Base-by-base conservation (phyloP, 92 coral and sea anemone genomes). In the Pocillopora grandis region DNA sequence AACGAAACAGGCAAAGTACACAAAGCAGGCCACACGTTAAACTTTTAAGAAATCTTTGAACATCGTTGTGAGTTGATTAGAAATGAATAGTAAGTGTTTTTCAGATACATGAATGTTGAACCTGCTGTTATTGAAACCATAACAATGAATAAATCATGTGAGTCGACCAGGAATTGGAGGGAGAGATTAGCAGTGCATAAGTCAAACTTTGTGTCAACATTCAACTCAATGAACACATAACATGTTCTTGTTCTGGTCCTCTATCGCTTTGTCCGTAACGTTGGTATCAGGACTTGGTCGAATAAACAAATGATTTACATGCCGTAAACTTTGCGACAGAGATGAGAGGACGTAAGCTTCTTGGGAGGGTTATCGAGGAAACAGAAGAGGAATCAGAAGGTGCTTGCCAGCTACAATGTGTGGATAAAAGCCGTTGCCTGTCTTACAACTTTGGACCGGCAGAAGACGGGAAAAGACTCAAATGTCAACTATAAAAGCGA, bases 381-480 rank as follows among this genome's bases (percentile, higher is more conserved):
- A 20, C 16, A 3, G 37, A 36, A 12, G 85, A 69, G 3, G 42
- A 37, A 33, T 15, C 68, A 12, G 85, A 69, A 37, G 14, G 7
- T 15, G 11, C 36, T 2, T 80, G 85, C 42, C 85, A 33, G 15
- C 19, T 57, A 10, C 68, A 58, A 60, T 80, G 85, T 15, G 77
- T 70, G n/a, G 49, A 80, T 1, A 61, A 69, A 35, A 36, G 3
- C 36, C 37, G 59, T 10, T 80, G 85, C 59, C 37, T 80, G 37
- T 80, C 85, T 49, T 80, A 80, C 77, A 80, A 80, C 85, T 80
- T 80, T 58, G 75, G 65, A 17, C 66, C 77, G 2, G 6, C 58
- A 2, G 16, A 36, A 71, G 23, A 20, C 19, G n/a, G 23, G 63
- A 20, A 58, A 0, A 59, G 9, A 31, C 69, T 18, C 13, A 70